A percentile compares a stretch with the other conserved stretches of the same genome.
These are phyloP conservation scores for Siphamia tubifer DNA, from an alignment of 2,113 vertebrate species.

Conservation along the genomic window DNA sequence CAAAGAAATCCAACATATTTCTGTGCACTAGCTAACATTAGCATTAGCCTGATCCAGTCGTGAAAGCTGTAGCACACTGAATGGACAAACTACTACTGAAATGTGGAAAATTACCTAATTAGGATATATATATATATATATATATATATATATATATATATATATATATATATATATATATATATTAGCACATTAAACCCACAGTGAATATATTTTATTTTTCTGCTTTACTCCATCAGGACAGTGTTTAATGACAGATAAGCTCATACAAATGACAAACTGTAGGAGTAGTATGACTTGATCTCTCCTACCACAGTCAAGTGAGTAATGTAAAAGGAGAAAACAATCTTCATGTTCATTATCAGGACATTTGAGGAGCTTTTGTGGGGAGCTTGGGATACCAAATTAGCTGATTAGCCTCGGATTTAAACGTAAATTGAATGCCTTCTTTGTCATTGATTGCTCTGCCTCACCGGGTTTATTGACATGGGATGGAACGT, in stretches of 20 bases:
- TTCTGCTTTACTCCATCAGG: background rate
- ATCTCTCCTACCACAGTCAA: background rate
- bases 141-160: too few relatives aligned
- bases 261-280: constrained; percentile 12
- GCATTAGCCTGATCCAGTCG: too few relatives aligned
- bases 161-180: too few relatives aligned
- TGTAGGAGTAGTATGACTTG: background rate
- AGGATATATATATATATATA: too few relatives aligned
- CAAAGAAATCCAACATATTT: too few relatives aligned
- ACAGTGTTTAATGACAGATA: background rate
- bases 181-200: too few relatives aligned
- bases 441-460: constrained; percentile 66
- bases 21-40: too few relatives aligned
- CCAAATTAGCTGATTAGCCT: constrained; percentile 71
- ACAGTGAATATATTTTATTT: too few relatives aligned
- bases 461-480: constrained; percentile 42
- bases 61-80: too few relatives aligned
- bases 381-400: constrained; percentile 28
- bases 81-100: too few relatives aligned
- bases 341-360: constrained; percentile 39
- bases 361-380: constrained; percentile 27
- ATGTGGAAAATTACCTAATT: too few relatives aligned
- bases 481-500: constrained; percentile 37
- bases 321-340: constrained; percentile 23
- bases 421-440: constrained; percentile 66